phyloP scores from a whole-genome alignment of 2,797 vertebrate species.

The Manis javanica region DNA sequence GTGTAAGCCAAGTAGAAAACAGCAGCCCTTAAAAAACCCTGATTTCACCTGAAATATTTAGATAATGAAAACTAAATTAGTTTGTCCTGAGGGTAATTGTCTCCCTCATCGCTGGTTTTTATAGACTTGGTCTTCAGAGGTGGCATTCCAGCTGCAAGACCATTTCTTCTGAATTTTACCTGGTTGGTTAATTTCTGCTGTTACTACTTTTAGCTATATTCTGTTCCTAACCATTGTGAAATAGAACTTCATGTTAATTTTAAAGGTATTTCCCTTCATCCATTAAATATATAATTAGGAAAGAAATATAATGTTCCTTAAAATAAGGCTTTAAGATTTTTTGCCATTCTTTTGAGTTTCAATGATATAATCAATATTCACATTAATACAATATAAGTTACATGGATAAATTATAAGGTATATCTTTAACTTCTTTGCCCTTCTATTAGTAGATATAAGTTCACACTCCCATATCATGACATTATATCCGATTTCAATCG shows the following conservation, averaged over 20 bases:
- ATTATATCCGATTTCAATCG: background rate
- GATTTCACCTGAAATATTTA: constrained; percentile 11
- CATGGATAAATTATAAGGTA: background rate
- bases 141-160: background rate
- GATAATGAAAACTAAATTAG: background rate
- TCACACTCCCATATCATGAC: background rate
- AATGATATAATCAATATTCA: background rate
- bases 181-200: background rate
- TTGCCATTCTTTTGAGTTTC: constrained; percentile 34
- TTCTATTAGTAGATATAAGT: background rate
- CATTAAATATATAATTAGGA: background rate
- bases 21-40: background rate
- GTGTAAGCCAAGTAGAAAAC: background rate
- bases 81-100: background rate
- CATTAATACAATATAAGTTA: background rate
- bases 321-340: background rate
- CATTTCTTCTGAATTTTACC: background rate
- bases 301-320: background rate
- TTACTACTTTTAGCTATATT: background rate
- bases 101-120: background rate
- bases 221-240: constrained; percentile 10
- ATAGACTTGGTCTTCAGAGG: background rate
- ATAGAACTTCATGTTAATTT: constrained; percentile 33
- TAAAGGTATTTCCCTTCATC: background rate
- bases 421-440: background rate